Base-by-base conservation (phyloP, 2,888 invertebrate species). In the Ptilodon capucinus region DNA sequence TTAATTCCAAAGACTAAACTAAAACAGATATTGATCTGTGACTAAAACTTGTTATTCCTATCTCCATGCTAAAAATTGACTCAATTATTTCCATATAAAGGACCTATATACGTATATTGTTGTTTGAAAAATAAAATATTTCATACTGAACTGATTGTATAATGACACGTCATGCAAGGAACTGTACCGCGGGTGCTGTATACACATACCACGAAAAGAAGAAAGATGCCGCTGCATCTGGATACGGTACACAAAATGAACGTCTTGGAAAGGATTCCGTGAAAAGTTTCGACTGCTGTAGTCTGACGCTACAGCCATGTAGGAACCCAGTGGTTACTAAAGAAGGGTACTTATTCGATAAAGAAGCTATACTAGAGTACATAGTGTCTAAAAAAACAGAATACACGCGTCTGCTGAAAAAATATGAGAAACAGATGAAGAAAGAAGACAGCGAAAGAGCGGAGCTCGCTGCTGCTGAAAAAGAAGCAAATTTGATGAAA, bases 201-300 rank as follows among this genome's bases (percentile, higher is more conserved):
- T 99, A 99, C 80, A 98, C 99, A 0, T 99, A 99, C 72, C 97
- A 98, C 71, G 99, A 99, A 79, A 97, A 98, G 86, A 96, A 98
- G 81, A 98, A 98, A 78, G 99, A 99, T 79, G 97, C 98, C 1
- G 94, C 95, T 35, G 95, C 96, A 7, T 98, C 98, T 11, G 99
- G 99, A 6, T 99, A 98, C 83, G 99, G 97, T 1, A 96, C 96
- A 25, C 95, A 95, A 79, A 93, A 92, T 40, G 95, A 95, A 79
- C 92, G 99, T 71, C 93, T 99, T 42, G 98, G 98, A 4, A 99
- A 98, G 79, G 98, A 98, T 89, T 97, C 98, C 0, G 94, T 98
- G 2, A 91, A 91, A 52, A 97, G 96, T 76, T 99, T 99, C 81
- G 99, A 99, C 84, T 98, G 98, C 78, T 99, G 99, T 81, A 98